Evolutionary conservation across 2,888 invertebrate species (phyloP).

Genomic region (Empis livida): DNA sequence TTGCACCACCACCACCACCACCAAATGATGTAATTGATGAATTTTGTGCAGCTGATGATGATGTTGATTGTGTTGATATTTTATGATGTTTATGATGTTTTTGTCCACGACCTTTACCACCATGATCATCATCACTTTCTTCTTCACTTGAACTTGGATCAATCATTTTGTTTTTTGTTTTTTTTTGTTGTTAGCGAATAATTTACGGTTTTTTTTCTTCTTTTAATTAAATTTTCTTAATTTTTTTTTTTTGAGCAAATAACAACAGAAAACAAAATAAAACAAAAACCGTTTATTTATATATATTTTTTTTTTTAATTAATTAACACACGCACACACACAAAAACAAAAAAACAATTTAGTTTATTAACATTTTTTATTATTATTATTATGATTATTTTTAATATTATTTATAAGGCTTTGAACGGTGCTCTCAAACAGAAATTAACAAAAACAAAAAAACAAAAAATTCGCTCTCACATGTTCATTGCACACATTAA

Average conservation of each 20-base stretch:
- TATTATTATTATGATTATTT: too few species aligned
- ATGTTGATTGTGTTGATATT: background rate
- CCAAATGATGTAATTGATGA: constrained; percentile 3
- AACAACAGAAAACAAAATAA: too few species aligned
- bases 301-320: too few species aligned
- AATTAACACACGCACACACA: too few species aligned
- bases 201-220: constrained; percentile 1
- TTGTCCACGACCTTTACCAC: constrained; percentile 35
- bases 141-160: constrained; percentile 94
- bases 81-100: constrained; percentile 19
- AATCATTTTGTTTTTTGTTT: constrained; percentile 49
- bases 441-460: too few species aligned
- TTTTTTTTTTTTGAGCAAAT: background rate
- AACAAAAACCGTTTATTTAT: too few species aligned
- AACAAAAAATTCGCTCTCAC: too few species aligned
- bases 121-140: constrained; percentile 83
- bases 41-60: constrained; percentile 6
- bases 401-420: too few species aligned
- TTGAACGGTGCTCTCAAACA: too few species aligned
- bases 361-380: too few species aligned
- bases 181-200: background rate
- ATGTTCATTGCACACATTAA: too few species aligned
- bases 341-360: too few species aligned
- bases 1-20: constrained; percentile 14
- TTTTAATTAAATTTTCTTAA: background rate